These are phyloP conservation scores for Drosophila tropicalis DNA, from an alignment of 1,140 invertebrate genomes.

Conservation along the genomic window DNA sequence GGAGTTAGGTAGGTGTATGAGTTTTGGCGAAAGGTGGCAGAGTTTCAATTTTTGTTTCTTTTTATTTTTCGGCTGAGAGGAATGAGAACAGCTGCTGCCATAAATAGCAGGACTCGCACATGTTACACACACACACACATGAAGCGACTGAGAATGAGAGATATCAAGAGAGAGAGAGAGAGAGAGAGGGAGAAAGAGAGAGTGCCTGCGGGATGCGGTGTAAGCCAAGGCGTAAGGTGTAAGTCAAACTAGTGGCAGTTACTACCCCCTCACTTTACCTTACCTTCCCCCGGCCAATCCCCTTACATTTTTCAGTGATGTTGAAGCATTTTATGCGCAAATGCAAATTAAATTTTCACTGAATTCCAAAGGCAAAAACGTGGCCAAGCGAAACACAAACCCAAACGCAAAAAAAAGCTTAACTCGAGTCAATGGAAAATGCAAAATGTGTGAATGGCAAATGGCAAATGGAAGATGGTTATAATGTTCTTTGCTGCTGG, in stretches of 20 bases:
- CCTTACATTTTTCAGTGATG: constrained; percentile 26
- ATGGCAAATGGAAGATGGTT: constrained; percentile 9
- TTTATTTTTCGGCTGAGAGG: constrained; percentile 5
- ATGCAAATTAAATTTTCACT: constrained; percentile 78
- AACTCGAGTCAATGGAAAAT: constrained; percentile 64
- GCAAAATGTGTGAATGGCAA: constrained; percentile 7
- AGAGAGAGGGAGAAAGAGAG: background rate
- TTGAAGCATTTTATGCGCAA: constrained; percentile 72
- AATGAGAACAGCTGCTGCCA: constrained; percentile 68
- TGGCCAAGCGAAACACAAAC: constrained; percentile 35
- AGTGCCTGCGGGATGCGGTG: background rate
- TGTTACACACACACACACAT: constrained; percentile 34
- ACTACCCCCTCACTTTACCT: background rate
- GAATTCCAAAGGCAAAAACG: constrained; percentile 48
- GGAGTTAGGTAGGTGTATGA: background rate
- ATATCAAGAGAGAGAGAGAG: background rate
- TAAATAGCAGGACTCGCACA: constrained; percentile 57
- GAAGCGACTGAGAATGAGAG: background rate
- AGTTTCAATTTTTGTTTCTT: constrained; percentile 26
- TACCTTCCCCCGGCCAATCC: background rate
- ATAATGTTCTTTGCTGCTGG: background rate
- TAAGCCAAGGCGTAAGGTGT: constrained; percentile 40
- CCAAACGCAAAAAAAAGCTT: constrained; percentile 14
- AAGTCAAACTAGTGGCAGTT: constrained; percentile 57
- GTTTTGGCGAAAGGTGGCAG: background rate